A percentile compares a stretch with the other conserved stretches of the same genome.
Conservation (phyloP, 2,888 invertebrate genomes). For the Gnatocerus cornutus region DNA sequence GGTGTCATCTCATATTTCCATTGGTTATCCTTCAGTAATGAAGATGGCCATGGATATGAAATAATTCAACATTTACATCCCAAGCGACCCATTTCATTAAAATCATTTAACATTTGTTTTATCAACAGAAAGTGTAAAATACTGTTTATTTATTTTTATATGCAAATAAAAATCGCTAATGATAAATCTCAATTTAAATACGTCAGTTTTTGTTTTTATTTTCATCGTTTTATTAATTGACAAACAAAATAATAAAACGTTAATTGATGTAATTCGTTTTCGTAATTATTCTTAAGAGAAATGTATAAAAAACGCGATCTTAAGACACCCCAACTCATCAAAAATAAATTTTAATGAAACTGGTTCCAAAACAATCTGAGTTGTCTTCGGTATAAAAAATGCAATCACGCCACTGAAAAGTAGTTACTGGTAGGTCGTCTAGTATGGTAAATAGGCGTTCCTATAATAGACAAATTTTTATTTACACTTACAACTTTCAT, state of each 20-base stretch:
- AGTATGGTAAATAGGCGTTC: slow-evolving; percentile 27
- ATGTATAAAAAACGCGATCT: slow-evolving; percentile 17
- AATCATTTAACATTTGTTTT: slow-evolving; percentile 15
- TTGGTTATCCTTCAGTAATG: slow-evolving; percentile 31
- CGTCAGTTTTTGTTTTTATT: slow-evolving; percentile 7
- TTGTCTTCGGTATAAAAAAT: slow-evolving; percentile 4
- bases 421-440: slow-evolving; percentile 27
- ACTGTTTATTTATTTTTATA: slow-evolving; percentile 4
- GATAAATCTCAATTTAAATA: slow-evolving; percentile 12
- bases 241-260: slow-evolving; percentile 24
- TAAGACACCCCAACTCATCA: not conserved
- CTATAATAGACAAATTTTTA: slow-evolving; percentile 3
- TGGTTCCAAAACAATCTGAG: slow-evolving; percentile 4
- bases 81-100: slow-evolving; percentile 34
- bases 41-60: slow-evolving; percentile 35
- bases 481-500: slow-evolving; percentile 7
- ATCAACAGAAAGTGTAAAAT: slow-evolving; percentile 10
- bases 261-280: slow-evolving; percentile 26
- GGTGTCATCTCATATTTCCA: slow-evolving; percentile 30
- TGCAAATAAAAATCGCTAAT: not conserved
- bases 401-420: slow-evolving; percentile 22
- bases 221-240: not conserved
- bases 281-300: not conserved
- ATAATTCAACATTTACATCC: slow-evolving; percentile 23
- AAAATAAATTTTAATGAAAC: slow-evolving; percentile 6